Evolutionary conservation across 2,113 vertebrate genomes (phyloP).

Genomic region (Manacus vitellinus): DNA sequence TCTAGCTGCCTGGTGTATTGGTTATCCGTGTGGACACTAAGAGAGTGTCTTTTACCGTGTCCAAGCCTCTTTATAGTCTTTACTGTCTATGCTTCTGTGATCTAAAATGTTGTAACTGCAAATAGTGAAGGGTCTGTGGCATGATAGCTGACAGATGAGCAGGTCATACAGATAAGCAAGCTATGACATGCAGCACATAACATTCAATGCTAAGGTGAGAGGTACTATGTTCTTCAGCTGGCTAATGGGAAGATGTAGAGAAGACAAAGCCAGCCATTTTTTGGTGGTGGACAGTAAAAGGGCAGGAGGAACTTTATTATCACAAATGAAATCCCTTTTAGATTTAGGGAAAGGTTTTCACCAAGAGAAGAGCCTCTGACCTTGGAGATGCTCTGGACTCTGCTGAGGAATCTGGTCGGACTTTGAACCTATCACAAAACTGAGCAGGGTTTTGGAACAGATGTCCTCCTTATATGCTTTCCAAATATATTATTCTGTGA

Average conservation of each 20-base stretch:
- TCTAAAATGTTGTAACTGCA: not conserved
- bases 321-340: not conserved
- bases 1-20: not conserved
- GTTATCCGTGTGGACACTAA: not conserved
- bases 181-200: not conserved
- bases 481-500: not conserved
- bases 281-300: not conserved
- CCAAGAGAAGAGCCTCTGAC: not conserved
- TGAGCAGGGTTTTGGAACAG: not conserved
- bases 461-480: not conserved
- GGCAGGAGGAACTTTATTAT: not conserved
- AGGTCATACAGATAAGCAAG: not conserved
- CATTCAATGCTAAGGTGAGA: not conserved
- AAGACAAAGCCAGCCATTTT: not conserved
- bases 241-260: not conserved
- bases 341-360: not conserved
- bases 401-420: not conserved
- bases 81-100: not conserved
- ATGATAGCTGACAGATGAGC: not conserved
- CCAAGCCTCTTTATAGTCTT: not conserved
- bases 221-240: not conserved
- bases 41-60: not conserved
- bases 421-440: not conserved
- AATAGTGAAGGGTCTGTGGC: not conserved
- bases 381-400: not conserved